Percentiles rank a stretch among this genome's conserved stretches.
These are phyloP conservation scores for Heteromyza rotundicornis DNA, from an alignment of 2,888 invertebrate genomes.

Conservation along the genomic window DNA sequence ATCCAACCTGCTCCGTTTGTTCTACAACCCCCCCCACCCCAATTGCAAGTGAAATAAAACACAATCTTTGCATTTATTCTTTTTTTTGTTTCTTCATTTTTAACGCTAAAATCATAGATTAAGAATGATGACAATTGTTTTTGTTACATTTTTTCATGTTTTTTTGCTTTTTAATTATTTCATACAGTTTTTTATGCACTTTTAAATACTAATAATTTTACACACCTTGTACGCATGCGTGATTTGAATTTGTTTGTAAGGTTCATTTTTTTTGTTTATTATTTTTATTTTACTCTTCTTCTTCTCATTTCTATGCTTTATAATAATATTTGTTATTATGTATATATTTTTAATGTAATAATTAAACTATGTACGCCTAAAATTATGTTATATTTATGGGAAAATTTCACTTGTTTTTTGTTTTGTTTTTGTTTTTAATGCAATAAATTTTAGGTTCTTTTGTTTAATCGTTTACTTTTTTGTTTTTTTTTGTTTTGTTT, in stretches of 20 bases:
- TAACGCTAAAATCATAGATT: slow-evolving; percentile 18
- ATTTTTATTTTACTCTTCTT: slow-evolving; percentile 16
- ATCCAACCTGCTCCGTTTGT: no score
- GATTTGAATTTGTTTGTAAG: background rate
- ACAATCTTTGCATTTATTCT: slow-evolving; percentile 1
- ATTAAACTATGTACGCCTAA: slow-evolving; percentile 34
- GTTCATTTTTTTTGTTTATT: slow-evolving; percentile 10
- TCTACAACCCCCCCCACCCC: no score
- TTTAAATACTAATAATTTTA: slow-evolving; percentile 6
- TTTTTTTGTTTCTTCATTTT: slow-evolving; percentile 12
- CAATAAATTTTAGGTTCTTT: background rate
- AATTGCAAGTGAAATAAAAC: no score
- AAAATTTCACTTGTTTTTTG: background rate
- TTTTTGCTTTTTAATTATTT: slow-evolving; percentile 16
- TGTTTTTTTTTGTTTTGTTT: slow-evolving; percentile 23
- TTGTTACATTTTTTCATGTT: slow-evolving; percentile 14
- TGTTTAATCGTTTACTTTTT: slow-evolving; percentile 2
- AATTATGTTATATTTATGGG: slow-evolving; percentile 19
- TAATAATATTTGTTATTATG: background rate
- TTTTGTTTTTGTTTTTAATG: background rate
- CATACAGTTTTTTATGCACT: slow-evolving; percentile 16
- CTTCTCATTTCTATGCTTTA: slow-evolving; percentile 15
- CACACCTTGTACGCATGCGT: background rate
- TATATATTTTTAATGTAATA: slow-evolving; percentile 17
- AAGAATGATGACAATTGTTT: slow-evolving; percentile 17